Conservation (phyloP, 2,888 invertebrate species). For the Shargacucullia verbasci region DNA sequence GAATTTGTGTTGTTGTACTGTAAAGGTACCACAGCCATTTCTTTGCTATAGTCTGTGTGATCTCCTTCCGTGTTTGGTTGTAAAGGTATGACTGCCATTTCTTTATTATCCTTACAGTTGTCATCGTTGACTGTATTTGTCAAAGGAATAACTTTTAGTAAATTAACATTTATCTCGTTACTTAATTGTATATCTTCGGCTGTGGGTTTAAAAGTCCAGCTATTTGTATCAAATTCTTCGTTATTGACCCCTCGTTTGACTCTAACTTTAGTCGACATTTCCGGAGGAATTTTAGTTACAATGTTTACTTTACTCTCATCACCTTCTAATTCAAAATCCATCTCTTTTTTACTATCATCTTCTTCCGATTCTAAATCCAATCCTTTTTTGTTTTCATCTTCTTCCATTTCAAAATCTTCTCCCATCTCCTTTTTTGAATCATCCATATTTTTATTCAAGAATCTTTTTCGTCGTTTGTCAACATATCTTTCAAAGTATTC, state of each 20-base stretch:
- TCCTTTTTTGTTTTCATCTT: conserved; percentile 62
- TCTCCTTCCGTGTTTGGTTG: conserved; percentile 47
- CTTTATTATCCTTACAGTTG: conserved; percentile 22
- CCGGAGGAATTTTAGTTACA: conserved; percentile 40
- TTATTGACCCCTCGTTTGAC: conserved; percentile 69
- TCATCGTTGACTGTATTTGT: conserved; percentile 47
- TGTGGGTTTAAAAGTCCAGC: conserved; percentile 67
- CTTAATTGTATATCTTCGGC: conserved; percentile 56
- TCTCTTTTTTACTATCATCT: conserved; percentile 61
- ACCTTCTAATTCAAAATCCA: conserved; percentile 68
- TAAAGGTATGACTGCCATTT: conserved; percentile 75
- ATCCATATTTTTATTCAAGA: conserved; percentile 71
- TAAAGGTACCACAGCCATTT: conserved; percentile 77
- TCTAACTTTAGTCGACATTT: conserved; percentile 64
- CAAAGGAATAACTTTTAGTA: conserved; percentile 80
- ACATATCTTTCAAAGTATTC: conserved; percentile 83
- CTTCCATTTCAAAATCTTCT: conserved; percentile 60
- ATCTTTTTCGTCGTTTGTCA: conserved; percentile 82
- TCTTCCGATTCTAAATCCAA: conserved; percentile 65
- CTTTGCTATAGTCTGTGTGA: conserved; percentile 61
- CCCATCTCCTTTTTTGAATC: conserved; percentile 67
- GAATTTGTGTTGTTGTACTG: conserved; percentile 81
- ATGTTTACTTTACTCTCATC: conserved; percentile 62
- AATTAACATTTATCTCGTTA: conserved; percentile 69
- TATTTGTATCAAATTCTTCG: conserved; percentile 71